phyloP scores from a whole-genome alignment of 1,140 invertebrate species.

The Temnothorax longispinosus region DNA sequence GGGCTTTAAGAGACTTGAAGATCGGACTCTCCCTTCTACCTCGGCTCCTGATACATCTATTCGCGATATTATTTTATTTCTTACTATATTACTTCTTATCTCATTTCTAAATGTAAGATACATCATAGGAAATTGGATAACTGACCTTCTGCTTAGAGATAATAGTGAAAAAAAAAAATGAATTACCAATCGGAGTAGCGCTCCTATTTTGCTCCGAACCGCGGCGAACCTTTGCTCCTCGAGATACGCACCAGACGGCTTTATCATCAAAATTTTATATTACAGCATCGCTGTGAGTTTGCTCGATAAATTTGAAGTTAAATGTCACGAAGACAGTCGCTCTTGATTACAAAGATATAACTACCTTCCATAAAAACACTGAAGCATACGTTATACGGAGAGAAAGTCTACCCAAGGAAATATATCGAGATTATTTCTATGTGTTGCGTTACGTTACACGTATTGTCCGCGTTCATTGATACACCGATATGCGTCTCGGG shows the following conservation, averaged over 20 bases:
- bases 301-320: neutral
- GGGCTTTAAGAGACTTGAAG: neutral
- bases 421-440: neutral
- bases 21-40: neutral
- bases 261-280: constrained; percentile 9
- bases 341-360: neutral
- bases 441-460: neutral
- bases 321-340: neutral
- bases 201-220: neutral
- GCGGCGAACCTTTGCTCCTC: constrained; percentile 1
- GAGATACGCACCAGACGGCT: neutral
- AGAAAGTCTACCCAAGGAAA: neutral
- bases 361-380: neutral
- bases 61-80: neutral
- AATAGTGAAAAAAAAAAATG: neutral
- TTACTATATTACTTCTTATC: neutral
- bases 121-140: neutral
- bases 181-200: neutral
- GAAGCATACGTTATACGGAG: neutral
- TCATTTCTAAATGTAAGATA: neutral
- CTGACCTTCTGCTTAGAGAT: neutral
- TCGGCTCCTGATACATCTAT: neutral
- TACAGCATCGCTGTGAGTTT: neutral
- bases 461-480: neutral
- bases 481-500: neutral